phyloP scores from a whole-genome alignment of 2,797 vertebrate species.

The Pelobates cultripes region DNA sequence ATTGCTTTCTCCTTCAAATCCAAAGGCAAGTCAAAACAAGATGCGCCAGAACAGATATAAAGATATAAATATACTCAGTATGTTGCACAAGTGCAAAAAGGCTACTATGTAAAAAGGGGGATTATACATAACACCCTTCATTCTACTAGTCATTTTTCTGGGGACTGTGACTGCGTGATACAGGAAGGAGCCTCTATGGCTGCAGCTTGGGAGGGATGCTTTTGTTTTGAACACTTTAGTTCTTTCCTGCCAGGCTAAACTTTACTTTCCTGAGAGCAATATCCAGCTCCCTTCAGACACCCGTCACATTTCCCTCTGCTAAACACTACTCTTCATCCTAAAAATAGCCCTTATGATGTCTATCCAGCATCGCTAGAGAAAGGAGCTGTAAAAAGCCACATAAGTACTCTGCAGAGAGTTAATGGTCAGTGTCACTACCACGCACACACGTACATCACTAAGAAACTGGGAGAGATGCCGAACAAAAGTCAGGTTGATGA shows the following conservation, averaged over 20 bases:
- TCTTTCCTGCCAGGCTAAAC: constrained; percentile 64
- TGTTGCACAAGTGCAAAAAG: neutral
- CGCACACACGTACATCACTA: constrained; percentile 20
- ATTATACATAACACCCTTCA: constrained; percentile 37
- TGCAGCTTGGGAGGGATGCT: constrained; percentile 61
- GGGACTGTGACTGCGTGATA: constrained; percentile 45
- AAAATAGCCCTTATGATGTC: constrained; percentile 57
- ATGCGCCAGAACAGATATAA: rapidly evolving
- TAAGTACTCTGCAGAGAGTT: constrained; percentile 18
- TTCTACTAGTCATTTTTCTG: constrained; percentile 29
- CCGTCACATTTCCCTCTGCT: constrained; percentile 35
- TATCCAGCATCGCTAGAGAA: constrained; percentile 52
- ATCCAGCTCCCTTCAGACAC: constrained; percentile 49
- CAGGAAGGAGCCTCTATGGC: constrained; percentile 67
- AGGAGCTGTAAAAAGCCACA: constrained; percentile 25
- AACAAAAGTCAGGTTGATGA: constrained; percentile 16
- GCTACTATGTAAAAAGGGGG: neutral
- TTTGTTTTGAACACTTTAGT: constrained; percentile 59
- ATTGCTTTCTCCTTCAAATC: constrained; percentile 14
- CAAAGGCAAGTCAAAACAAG: constrained; percentile 32
- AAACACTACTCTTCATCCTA: constrained; percentile 34
- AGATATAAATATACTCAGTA: constrained; percentile 2
- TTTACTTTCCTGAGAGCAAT: constrained; percentile 61
- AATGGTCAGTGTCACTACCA: constrained; percentile 4
- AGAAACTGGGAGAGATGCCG: constrained; percentile 13